phyloP scores from a whole-genome alignment of 2,888 invertebrate genomes.

The Luffia ferchaultella region DNA sequence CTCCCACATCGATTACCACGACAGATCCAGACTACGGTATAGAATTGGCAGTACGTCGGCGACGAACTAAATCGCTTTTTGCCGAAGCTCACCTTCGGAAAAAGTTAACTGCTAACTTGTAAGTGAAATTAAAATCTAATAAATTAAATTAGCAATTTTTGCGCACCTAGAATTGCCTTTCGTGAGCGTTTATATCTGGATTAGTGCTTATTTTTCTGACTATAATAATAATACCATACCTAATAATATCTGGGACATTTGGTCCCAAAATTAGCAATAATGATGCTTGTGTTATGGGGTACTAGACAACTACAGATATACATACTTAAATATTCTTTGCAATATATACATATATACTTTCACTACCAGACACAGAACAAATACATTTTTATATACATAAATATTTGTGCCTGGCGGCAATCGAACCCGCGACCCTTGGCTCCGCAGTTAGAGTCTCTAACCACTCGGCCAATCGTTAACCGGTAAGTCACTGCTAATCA shows the following conservation, averaged over 20 bases:
- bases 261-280: no score
- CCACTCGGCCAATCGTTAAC: no score
- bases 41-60: constrained; percentile 50
- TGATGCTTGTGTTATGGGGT: no score
- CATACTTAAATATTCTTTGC: neutral
- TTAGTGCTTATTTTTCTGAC: no score
- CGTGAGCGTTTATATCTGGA: no score
- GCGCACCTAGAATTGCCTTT: no score
- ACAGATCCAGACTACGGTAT: constrained; percentile 37
- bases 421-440: no score
- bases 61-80: constrained; percentile 50
- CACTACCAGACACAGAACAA: neutral
- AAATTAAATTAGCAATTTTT: neutral
- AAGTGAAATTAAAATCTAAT: constrained; percentile 22
- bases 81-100: constrained; percentile 46
- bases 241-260: no score
- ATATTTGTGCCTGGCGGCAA: no score
- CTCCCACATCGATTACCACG: constrained; percentile 27
- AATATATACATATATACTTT: neutral
- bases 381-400: neutral
- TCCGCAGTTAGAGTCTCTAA: no score
- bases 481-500: no score
- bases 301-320: neutral
- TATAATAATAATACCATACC: no score
- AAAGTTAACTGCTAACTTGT: constrained; percentile 41